These are phyloP conservation scores for Salvelinus namaycush DNA, from an alignment of 2,113 vertebrate genomes.

Conservation along the genomic window DNA sequence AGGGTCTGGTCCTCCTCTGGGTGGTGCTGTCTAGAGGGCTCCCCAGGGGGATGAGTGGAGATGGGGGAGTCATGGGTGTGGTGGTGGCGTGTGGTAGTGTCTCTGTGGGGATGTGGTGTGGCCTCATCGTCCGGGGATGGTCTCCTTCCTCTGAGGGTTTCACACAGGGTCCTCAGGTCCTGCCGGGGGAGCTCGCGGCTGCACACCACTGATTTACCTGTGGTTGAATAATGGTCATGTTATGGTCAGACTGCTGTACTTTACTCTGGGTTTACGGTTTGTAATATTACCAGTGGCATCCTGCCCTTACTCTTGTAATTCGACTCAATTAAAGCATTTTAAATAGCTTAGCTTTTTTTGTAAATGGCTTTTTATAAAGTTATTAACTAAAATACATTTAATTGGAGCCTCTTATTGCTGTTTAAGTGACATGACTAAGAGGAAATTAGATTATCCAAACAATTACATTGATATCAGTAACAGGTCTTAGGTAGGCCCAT, in stretches of 20 bases:
- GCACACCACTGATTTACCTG: conserved; percentile 91
- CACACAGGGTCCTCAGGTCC: conserved; percentile 88
- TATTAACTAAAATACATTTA: no score
- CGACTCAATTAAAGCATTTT: no score
- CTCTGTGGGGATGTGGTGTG: conserved; percentile 25
- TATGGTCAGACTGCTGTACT: not conserved
- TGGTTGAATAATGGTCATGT: not conserved
- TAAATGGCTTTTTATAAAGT: no score
- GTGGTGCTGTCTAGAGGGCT: conserved; percentile 1
- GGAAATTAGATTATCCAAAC: no score
- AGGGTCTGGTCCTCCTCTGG: not conserved
- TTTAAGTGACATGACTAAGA: no score
- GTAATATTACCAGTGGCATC: no score
- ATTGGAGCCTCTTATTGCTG: no score
- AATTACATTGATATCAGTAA: no score
- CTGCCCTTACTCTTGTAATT: no score
- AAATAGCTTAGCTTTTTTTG: no score
- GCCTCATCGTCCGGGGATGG: conserved; percentile 30
- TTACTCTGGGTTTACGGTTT: not conserved
- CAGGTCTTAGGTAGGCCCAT: no score
- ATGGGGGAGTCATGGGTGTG: not conserved
- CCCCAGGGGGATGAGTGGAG: not conserved
- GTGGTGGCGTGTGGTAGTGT: conserved; percentile 5
- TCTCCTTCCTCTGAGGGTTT: conserved; percentile 79
- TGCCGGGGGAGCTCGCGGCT: conserved; percentile 88